Base-by-base conservation (phyloP, 2,888 invertebrate genomes). In the Hydropsyche betteni region DNA sequence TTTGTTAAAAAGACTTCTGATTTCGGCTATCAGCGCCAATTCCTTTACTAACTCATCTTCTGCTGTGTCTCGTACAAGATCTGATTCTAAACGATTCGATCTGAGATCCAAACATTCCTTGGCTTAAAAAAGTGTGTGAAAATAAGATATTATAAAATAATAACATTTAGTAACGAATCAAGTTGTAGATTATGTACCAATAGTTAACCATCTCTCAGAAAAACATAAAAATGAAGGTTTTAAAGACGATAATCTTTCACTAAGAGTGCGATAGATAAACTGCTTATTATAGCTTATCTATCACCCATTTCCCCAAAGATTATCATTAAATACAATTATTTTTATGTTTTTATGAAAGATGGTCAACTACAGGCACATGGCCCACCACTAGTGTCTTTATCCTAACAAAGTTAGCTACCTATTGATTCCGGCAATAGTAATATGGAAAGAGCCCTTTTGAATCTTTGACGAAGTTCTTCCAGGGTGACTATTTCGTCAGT, bases 21-120 rank as follows among this genome's bases (percentile, higher is more conserved):
- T 90, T 83, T 93, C 93, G 0, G 88, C 88, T 2, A 92, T 91
- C 24, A 94, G 84, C 0, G 92, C 89, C 82, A 91, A 85, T 84
- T 94, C 94, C 84, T 91, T 93, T 2, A 92, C 90, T 10, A 94
- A 83, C 83, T 94, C 93, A 80, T 93, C 92, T 83, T 94, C 94
- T 8, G 93, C 92, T 69, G 89, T 84, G 81, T 95, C 95, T 6
- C 92, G 87, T 0, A 93, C 92, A 68, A 94, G 85, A 84, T 95
- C 95, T 0, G 91, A 89, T 81, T 91, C 91, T 24, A 91, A 87
- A 10, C 94, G 88, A 44, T 90, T 90, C 0, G 91, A 89, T 61
- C 94, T 87, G 51, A 92, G 85, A 55, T 92, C 91, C 69, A 94
- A 84, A 81, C 94, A 94, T 83, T 94, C 94, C 76, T 89, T 91